Percentiles rank a stretch among this genome's conserved stretches.
Evolutionary conservation across 2,888 invertebrate species (phyloP).

Genomic region (Strigamia transsilvanica): DNA sequence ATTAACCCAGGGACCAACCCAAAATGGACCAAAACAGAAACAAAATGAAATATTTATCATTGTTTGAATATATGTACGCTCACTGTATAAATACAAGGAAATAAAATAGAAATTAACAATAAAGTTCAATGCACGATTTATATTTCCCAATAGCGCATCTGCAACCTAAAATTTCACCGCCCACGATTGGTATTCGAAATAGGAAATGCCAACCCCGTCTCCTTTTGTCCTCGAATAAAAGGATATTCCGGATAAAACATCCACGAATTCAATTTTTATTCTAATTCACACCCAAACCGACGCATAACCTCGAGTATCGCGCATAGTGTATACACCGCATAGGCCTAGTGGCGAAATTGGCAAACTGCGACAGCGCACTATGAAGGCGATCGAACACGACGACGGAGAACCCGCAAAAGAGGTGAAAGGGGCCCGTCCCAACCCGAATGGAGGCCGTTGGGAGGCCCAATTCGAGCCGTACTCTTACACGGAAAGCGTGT

Average conservation of each 20-base stretch:
- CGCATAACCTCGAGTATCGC: no score
- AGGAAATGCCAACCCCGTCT: neutral
- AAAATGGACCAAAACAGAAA: slow-evolving; percentile 20
- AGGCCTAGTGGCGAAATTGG: slow-evolving; percentile 20
- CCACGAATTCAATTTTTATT: neutral
- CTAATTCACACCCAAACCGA: no score
- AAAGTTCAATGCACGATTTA: neutral
- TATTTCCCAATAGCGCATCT: neutral
- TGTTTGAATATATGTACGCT: slow-evolving; percentile 3
- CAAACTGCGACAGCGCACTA: neutral
- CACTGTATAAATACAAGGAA: neutral
- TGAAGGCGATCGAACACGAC: slow-evolving; percentile 25
- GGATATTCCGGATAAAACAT: neutral
- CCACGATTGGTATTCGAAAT: neutral
- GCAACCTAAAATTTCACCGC: neutral
- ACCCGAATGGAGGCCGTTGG: neutral
- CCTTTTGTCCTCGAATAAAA: neutral
- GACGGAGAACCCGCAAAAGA: slow-evolving; percentile 1
- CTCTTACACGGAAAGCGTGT: neutral
- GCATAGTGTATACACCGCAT: neutral
- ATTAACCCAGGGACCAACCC: slow-evolving; percentile 2
- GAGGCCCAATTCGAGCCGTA: neutral
- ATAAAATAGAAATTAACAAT: neutral
- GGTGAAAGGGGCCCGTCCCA: neutral
- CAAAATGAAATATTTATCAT: neutral